These are phyloP conservation scores for Loripinus fragilis DNA, from an alignment of 2,888 invertebrate genomes.

Conservation along the genomic window DNA sequence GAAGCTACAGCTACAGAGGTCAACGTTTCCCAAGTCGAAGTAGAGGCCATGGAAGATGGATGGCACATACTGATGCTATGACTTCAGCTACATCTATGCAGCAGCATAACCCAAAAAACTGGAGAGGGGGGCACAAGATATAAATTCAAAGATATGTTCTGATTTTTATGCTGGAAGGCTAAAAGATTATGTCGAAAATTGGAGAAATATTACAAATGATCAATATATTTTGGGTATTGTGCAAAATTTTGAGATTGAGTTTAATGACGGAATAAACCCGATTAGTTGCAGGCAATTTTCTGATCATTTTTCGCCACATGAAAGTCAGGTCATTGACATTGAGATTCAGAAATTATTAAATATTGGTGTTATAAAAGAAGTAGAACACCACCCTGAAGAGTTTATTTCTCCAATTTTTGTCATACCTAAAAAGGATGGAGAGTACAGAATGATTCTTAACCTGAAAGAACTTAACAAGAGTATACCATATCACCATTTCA, in stretches of 20 bases:
- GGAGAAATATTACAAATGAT: conserved; percentile 30
- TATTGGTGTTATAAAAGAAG: conserved; percentile 31
- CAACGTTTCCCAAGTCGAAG: too few relatives aligned
- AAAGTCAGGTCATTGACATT: neutral
- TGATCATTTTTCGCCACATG: neutral
- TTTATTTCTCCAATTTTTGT: conserved; percentile 49
- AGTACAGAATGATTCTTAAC: too few relatives aligned
- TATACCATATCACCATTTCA: conserved; percentile 48
- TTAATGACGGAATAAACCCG: neutral
- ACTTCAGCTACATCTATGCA: neutral
- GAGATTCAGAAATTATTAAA: conserved; percentile 24
- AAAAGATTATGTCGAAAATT: conserved; percentile 20
- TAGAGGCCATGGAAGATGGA: neutral
- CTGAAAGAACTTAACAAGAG: conserved; percentile 20
- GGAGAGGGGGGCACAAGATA: neutral
- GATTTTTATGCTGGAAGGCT: conserved; percentile 22
- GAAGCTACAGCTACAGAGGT: neutral
- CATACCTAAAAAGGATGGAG: conserved; percentile 42
- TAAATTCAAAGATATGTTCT: neutral
- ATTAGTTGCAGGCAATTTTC: neutral
- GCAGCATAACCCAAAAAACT: neutral
- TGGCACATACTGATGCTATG: neutral
- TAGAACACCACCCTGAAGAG: conserved; percentile 24
- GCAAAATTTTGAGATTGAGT: conserved; percentile 11
- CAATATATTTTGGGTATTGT: conserved; percentile 22